Evolutionary conservation across 92 coral and sea anemone species (phyloP), one percentile per base, ranked within the genome.

Genomic region (Zoanthus sansibaricus): DNA sequence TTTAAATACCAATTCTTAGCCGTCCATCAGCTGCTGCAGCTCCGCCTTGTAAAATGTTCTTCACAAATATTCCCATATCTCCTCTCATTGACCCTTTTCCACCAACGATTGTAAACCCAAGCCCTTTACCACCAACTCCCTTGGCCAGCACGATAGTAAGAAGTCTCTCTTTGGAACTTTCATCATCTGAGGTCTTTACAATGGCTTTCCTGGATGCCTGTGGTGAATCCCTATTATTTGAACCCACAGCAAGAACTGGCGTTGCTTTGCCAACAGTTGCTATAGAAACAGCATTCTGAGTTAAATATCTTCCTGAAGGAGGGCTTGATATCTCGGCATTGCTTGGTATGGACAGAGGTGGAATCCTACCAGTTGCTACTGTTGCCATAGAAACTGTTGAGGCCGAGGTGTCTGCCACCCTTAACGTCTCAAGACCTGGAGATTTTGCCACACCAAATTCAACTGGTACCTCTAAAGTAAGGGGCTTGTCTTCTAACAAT

Each of bases 81-180:
- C 99, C 99, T 78, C 93, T 91, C 1, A 97, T 91, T 17, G 97
- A 95, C 9, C 93, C 98, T 77, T 90, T 91, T 33, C 99, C 99
- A 32, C 99, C 99, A 3, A 97, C 99, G 66, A 97, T 97, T 37
- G 99, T 97, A 72, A 97, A 97, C 18, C 99, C 99, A 72, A 97
- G 94, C 18, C 98, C 96, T 71, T 92, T 97, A 4, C 96, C 96
- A 71, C 91, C 94, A 89, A 94, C 90, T 16, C 99, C 99, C 72
- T 97, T 97, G 17, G 93, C 98, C 21, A 97, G 80, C 0, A 95
- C 98, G 1, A 97, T 91, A 2, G 98, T 94, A 20, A 94, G 83
- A 48, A 94, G 68, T 48, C 87, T 90, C 71, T 93, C 92, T 47
- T 69, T 32, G 3, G 46, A 68, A 16, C 62, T 52, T 33, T 82